phyloP scores from a whole-genome alignment of 1,140 invertebrate species.

The Marisa cornuarietis region DNA sequence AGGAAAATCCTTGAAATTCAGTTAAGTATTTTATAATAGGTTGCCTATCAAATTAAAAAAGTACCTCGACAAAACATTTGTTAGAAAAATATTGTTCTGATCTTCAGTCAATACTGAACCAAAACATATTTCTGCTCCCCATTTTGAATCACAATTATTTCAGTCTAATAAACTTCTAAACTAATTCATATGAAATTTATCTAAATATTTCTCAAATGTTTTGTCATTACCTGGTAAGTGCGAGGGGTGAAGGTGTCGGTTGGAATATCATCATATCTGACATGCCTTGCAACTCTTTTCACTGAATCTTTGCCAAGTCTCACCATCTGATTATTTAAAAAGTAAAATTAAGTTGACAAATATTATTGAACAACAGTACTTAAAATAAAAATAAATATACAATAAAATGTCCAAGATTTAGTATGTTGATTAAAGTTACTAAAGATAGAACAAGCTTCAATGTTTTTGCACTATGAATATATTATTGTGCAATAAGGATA shows the following conservation, averaged over 20 bases:
- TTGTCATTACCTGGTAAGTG: slow-evolving; percentile 64
- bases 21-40: too few species aligned
- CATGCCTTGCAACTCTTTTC: slow-evolving; percentile 37
- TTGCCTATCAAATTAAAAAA: too few species aligned
- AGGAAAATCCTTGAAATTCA: too few species aligned
- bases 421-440: too few species aligned
- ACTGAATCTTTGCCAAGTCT: slow-evolving; percentile 26
- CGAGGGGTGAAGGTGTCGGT: slow-evolving; percentile 66
- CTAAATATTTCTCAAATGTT: neutral
- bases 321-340: slow-evolving; percentile 21
- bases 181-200: neutral
- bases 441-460: too few species aligned
- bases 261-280: slow-evolving; percentile 64
- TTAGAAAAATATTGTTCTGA: too few species aligned
- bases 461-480: too few species aligned
- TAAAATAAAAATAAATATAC: neutral
- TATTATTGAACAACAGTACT: neutral
- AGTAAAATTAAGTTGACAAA: slow-evolving; percentile 1
- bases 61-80: too few species aligned
- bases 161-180: neutral
- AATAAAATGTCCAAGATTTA: neutral
- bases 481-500: too few species aligned
- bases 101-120: too few species aligned
- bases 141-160: too few species aligned
- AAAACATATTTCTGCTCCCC: too few species aligned